Percentiles rank a stretch among this genome's conserved stretches.
Evolutionary conservation across 2,888 invertebrate genomes (phyloP).

Genomic region (Coelinius sp.): DNA sequence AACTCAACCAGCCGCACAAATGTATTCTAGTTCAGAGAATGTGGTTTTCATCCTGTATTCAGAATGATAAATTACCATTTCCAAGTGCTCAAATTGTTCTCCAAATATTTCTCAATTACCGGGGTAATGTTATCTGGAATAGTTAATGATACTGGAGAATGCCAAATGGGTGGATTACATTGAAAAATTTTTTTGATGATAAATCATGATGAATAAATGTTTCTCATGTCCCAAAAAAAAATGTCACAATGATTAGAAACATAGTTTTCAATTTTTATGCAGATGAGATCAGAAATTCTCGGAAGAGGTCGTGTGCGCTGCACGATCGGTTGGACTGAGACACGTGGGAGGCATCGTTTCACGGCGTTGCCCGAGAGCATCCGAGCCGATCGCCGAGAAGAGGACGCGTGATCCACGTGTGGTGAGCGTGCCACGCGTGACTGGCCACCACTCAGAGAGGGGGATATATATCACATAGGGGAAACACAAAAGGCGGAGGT

Average conservation of each 20-base stretch:
- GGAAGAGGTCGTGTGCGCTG: constrained; percentile 42
- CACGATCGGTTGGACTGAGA: constrained; percentile 54
- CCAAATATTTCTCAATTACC: not conserved
- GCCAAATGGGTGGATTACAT: no score
- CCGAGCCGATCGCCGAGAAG: constrained; percentile 49
- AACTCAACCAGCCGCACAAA: constrained; percentile 35
- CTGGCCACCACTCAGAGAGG: constrained; percentile 45
- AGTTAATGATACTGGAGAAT: not conserved
- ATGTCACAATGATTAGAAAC: no score
- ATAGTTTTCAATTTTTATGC: not conserved
- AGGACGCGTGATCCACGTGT: constrained; percentile 65
- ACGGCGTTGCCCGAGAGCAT: constrained; percentile 55
- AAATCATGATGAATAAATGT: no score
- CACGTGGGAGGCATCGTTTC: constrained; percentile 67
- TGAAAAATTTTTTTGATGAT: no score
- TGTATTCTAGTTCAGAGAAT: constrained; percentile 1
- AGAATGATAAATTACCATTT: constrained; percentile 24
- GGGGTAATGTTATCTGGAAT: not conserved
- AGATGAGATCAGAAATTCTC: not conserved
- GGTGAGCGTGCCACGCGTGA: constrained; percentile 69
- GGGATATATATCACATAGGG: constrained; percentile 27
- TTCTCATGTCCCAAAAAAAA: no score
- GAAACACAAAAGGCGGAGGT: constrained; percentile 27
- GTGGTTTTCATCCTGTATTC: not conserved
- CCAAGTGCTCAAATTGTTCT: constrained; percentile 23